Base-by-base conservation (phyloP, 30 jellyfish, hydroid and myxozoan species). In the Catostylus mosaicus region DNA sequence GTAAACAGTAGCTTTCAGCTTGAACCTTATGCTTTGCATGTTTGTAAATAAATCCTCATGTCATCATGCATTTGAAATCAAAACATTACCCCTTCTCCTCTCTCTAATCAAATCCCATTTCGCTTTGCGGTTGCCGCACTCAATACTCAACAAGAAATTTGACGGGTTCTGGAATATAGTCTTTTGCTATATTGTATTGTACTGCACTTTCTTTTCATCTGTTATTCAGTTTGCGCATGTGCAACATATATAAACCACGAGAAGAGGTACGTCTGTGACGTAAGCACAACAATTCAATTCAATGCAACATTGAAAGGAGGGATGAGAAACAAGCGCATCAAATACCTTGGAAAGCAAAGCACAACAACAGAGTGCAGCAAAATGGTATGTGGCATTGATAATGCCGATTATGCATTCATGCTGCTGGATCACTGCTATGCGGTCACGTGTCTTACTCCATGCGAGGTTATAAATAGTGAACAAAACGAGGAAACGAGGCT, bases 281-380 rank as follows among this genome's bases (percentile, higher is more conserved):
- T 20, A 35, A 57, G 67, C 36, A 66, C 90, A 29, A 14, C 32
- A 22, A 57, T 66, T 6, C 80, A 65, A 31, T 43, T 51, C 78
- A 80, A 80, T 38, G 84, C 62, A 46, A 80, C 90, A 23, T 72
- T 80, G 30, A 80, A 80, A 80, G 90, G 82, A 19, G 84, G 90
- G 1, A 65, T 68, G 82, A 32, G 90, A 23, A 60, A 60, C 67
- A 80, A 67, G 75, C 40, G 70, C 60, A 52, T 80, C 18, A 68
- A 56, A 36, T 66, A 80, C 66, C 47, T 80, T n/a, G 90, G 90
- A 67, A 80, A 56, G 62, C 14, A 59, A 33, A 36, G 26, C 2
- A 29, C 80, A 6, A 6, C 35, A 22, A 24, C 11, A 1, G 83
- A 62, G 7, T 80, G 90, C 77, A 72, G 80, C 20, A 77, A 67